A percentile compares a stretch with the other conserved stretches of the same genome.
These are phyloP conservation scores for Drosophila nikananu DNA, from an alignment of 1,140 invertebrate species.

Conservation along the genomic window DNA sequence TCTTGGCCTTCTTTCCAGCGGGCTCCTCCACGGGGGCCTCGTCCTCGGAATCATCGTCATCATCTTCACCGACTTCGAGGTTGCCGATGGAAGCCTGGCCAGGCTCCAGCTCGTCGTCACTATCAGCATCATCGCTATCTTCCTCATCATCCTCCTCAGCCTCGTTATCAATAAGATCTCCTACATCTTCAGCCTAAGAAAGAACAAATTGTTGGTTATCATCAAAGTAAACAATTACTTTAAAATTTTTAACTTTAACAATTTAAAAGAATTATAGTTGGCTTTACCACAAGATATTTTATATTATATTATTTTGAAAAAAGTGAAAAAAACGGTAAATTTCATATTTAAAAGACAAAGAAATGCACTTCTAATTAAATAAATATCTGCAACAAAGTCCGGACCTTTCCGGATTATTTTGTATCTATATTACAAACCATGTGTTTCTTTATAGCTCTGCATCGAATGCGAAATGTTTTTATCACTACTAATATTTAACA, in stretches of 20 bases:
- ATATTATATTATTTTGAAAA: no score
- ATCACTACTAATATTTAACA: no score
- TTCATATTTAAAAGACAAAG: no score
- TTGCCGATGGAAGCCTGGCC: slow-evolving; percentile 34
- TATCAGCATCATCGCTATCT: slow-evolving; percentile 19
- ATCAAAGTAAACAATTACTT: no score
- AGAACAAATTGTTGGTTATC: not conserved
- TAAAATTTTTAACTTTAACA: no score
- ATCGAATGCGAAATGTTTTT: no score
- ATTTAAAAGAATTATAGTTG: no score
- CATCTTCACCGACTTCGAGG: not conserved
- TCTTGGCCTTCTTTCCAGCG: slow-evolving; percentile 35
- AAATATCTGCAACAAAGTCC: no score
- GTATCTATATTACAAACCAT: not conserved
- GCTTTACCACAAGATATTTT: no score
- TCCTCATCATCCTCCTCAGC: slow-evolving; percentile 51
- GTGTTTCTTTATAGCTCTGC: not conserved
- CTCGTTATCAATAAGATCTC: slow-evolving; percentile 36
- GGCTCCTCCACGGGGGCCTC: slow-evolving; percentile 50
- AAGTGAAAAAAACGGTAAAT: no score
- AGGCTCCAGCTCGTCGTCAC: slow-evolving; percentile 51
- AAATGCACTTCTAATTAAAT: no score
- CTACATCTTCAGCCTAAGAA: slow-evolving; percentile 25
- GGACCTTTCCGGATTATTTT: no score
- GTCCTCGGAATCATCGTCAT: slow-evolving; percentile 34